phyloP scores from a whole-genome alignment of 2,797 vertebrate species.

The Sarcophilus harrisii region DNA sequence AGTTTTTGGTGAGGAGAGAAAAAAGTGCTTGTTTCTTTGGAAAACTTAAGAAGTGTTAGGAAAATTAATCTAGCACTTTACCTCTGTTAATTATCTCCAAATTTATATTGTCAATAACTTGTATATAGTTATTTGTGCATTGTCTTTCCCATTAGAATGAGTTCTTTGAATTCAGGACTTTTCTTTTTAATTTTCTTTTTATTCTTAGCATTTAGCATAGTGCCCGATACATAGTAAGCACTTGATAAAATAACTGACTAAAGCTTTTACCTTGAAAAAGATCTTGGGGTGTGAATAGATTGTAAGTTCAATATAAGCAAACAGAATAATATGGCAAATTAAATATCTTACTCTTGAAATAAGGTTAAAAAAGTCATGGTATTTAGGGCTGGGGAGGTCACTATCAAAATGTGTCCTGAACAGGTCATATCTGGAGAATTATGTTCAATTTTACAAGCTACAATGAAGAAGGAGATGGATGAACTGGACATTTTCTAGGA shows the following conservation, averaged over 20 bases:
- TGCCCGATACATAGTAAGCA: not conserved
- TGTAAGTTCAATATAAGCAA: not conserved
- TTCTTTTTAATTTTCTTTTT: not conserved
- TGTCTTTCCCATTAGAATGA: not conserved
- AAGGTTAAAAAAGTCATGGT: not conserved
- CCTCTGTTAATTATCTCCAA: not conserved
- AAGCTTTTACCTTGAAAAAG: not conserved
- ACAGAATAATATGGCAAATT: not conserved
- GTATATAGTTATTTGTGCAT: not conserved
- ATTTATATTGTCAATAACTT: not conserved
- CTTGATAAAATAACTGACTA: not conserved
- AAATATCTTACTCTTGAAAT: not conserved
- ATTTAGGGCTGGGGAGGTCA: not conserved
- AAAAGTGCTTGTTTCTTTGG: constrained; percentile 2
- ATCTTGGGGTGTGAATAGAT: not conserved
- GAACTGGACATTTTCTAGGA: not conserved
- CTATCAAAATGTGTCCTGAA: not conserved
- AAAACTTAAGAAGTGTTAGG: not conserved
- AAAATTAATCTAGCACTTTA: not conserved
- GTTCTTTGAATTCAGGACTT: not conserved
- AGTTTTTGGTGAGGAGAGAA: constrained; percentile 9
- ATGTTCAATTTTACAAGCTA: not conserved
- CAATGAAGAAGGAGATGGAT: not conserved
- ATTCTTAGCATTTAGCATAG: not conserved
- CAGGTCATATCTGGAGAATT: not conserved